Evolutionary conservation across 2,888 invertebrate species (phyloP).

Genomic region (Latrodectus elegans): DNA sequence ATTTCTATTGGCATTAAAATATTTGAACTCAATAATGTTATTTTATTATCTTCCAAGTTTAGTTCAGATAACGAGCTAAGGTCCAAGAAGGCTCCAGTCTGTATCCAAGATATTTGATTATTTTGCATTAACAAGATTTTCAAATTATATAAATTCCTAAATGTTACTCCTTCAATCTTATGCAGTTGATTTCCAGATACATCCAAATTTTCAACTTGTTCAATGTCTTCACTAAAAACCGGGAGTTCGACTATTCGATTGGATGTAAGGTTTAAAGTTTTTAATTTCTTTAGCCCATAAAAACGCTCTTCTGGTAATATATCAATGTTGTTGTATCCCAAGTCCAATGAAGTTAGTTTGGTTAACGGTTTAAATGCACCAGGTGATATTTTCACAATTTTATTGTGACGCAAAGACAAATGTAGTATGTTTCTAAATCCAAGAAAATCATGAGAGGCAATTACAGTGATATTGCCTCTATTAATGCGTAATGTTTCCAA

Average conservation of each 20-base stretch:
- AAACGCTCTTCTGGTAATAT: conserved; percentile 72
- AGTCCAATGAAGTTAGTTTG: conserved; percentile 66
- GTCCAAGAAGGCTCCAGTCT: conserved; percentile 77
- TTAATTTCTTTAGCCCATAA: conserved; percentile 79
- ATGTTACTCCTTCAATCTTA: conserved; percentile 71
- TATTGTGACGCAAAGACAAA: conserved; percentile 71
- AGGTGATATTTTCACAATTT: conserved; percentile 71
- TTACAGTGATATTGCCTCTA: conserved; percentile 70
- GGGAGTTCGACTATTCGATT: conserved; percentile 81
- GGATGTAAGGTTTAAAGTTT: conserved; percentile 86
- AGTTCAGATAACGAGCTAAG: conserved; percentile 81
- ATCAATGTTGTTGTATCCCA: conserved; percentile 71
- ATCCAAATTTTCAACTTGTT: conserved; percentile 84
- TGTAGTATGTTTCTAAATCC: conserved; percentile 67
- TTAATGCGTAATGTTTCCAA: conserved; percentile 67
- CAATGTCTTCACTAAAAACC: conserved; percentile 81
- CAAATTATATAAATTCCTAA: conserved; percentile 71
- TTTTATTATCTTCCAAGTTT: conserved; percentile 82
- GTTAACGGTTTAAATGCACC: conserved; percentile 71
- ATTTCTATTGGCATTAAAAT: conserved; percentile 87
- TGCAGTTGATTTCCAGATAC: conserved; percentile 83
- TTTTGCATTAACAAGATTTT: conserved; percentile 73
- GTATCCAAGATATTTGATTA: conserved; percentile 73
- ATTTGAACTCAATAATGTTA: conserved; percentile 77
- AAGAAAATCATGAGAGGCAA: conserved; percentile 71